These are phyloP conservation scores for Lamprotornis superbus DNA, from an alignment of 2,113 vertebrate species.

Conservation along the genomic window DNA sequence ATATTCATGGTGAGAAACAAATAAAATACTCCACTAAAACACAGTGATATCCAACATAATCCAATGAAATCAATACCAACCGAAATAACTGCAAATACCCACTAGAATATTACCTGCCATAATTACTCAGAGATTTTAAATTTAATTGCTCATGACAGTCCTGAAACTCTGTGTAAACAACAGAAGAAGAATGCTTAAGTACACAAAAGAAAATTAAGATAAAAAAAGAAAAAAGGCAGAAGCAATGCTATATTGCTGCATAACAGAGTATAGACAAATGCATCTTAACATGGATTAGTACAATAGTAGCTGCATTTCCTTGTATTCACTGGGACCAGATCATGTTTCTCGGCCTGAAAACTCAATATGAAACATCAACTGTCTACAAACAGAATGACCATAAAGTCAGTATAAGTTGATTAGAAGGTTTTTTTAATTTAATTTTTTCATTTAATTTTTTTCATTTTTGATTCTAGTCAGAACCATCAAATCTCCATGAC, in stretches of 20 bases:
- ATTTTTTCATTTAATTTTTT: neutral
- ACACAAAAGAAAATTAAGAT: neutral
- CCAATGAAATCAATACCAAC: neutral
- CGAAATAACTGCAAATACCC: neutral
- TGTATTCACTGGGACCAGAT: neutral
- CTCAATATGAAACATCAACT: neutral
- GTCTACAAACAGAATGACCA: neutral
- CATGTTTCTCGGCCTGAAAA: neutral
- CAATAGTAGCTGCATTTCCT: neutral
- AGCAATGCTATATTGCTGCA: neutral
- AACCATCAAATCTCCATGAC: neutral
- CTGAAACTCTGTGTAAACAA: neutral
- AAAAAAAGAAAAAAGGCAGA: neutral
- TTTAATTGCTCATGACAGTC: neutral
- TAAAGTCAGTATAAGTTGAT: neutral
- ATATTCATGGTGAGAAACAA: neutral
- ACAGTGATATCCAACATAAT: neutral
- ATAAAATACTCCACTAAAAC: neutral
- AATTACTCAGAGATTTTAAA: neutral
- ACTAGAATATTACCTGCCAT: neutral
- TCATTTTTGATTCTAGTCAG: neutral
- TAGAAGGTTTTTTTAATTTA: neutral
- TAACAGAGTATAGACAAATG: neutral
- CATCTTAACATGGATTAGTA: neutral
- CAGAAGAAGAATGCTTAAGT: neutral